phyloP scores from a whole-genome alignment of 2,797 vertebrate genomes.

The Meriones psammophilus region DNA sequence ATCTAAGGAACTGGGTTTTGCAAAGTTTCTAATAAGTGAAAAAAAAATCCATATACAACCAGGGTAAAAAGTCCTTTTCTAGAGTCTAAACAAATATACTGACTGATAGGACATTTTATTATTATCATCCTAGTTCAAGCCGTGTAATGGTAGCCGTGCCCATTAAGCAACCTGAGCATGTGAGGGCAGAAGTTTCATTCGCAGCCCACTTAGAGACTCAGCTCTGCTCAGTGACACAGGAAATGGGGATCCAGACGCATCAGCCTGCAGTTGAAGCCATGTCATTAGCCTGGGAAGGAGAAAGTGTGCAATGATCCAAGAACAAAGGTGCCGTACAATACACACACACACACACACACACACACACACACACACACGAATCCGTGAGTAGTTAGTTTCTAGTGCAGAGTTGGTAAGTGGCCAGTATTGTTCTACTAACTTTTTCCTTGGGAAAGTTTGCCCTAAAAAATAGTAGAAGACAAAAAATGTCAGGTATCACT shows the following conservation, averaged over 20 bases:
- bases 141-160: neutral
- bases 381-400: neutral
- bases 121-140: neutral
- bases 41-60: neutral
- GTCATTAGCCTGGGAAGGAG: neutral
- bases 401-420: neutral
- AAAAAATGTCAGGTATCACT: neutral
- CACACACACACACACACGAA: too few species aligned
- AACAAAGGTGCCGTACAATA: neutral
- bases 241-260: neutral
- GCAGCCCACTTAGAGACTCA: neutral
- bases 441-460: conserved; percentile 31
- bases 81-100: neutral
- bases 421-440: neutral
- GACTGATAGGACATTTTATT: neutral
- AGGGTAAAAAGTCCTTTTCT: neutral
- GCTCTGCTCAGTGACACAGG: neutral
- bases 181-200: conserved; percentile 46
- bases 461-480: conserved; percentile 41
- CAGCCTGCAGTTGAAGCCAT: neutral
- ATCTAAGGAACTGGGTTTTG: neutral
- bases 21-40: neutral
- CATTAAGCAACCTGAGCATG: neutral
- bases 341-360: too few species aligned
- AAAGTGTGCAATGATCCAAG: neutral